Percentiles rank a stretch among this genome's conserved stretches.
Conservation (phyloP, 2,888 invertebrate genomes). For the Conistra vaccinii region DNA sequence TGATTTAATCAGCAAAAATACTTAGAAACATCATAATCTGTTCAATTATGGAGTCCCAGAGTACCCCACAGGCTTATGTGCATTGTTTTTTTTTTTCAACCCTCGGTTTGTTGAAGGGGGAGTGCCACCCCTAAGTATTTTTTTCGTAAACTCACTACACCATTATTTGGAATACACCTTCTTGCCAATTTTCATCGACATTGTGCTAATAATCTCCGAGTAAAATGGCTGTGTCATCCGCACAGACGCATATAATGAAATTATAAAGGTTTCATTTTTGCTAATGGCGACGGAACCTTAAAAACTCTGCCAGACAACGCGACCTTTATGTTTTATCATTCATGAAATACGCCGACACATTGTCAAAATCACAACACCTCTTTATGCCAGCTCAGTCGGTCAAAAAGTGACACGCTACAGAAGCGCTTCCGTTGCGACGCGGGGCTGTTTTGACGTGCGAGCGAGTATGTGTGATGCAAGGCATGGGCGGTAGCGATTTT, state of each 20-base stretch:
- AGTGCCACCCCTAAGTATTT: too few relatives aligned
- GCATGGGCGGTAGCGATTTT: constrained; percentile 44
- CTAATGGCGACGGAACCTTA: background rate
- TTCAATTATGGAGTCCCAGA: too few relatives aligned
- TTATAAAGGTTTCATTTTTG: background rate
- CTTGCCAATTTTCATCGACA: background rate
- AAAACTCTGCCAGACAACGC: background rate
- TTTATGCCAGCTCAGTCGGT: constrained; percentile 32
- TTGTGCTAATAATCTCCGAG: background rate
- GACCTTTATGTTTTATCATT: constrained; percentile 42
- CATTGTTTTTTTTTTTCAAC: too few relatives aligned
- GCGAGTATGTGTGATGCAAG: background rate
- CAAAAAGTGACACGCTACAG: constrained; percentile 53
- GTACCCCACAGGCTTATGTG: too few relatives aligned
- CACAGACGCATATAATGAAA: background rate
- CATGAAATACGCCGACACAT: background rate
- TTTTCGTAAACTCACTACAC: too few relatives aligned
- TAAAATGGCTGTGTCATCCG: background rate
- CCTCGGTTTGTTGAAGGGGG: too few relatives aligned
- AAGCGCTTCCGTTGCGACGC: constrained; percentile 40
- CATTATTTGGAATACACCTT: background rate
- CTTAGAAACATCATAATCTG: too few relatives aligned
- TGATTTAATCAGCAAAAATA: too few relatives aligned
- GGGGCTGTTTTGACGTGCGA: constrained; percentile 51
- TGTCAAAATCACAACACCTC: constrained; percentile 34